Base-by-base conservation (phyloP, 2,113 vertebrate species). In the Leptobrachium leishanense region DNA sequence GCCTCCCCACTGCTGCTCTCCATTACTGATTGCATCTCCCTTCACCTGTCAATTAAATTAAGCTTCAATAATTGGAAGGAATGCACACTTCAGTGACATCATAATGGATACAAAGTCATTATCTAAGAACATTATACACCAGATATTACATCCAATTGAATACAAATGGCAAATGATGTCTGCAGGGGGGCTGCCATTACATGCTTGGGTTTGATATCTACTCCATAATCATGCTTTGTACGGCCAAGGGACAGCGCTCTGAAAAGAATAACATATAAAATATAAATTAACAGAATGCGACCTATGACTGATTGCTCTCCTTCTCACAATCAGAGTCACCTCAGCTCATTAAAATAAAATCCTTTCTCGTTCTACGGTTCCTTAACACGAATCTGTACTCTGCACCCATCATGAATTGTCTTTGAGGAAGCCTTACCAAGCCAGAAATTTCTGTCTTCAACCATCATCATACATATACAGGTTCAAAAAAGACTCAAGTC, bases 61-160 rank as follows among this genome's bases (percentile, higher is more conserved):
- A 57, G 39, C 20, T 46, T 13, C 41, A 7, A 31, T 72, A 64
- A 50, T 69, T 43, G 40, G 75, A 57, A 71, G 6, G 41, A 63
- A 20, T 13, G 39, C 8, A 59, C 20, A 43, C 39, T 50, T 15
- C 39, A 15, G 55, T 71, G 76, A 64, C 76, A 78, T 78, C 55
- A 78, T 59, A 71, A 78, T 55, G 43, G 76, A 64, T 57, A 12
- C 31, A 40, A 78, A 50, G 43, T 63, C 76, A 63, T 71, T 77
- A 77, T 44, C 54, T n/a, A 4, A n/a, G 11, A 2, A 43, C 67
- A 74, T 62, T 74, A 74, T 41, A 72, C 46, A 50, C 54, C 41
- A 10, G 54, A 62, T 50, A 77, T 62, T 44, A 62, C 6, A n/a
- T 66, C 68, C 75, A 77, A 77, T 44, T 69, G 75, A 42, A 70